Base-by-base conservation (phyloP, 1,140 invertebrate species). In the Bombus polaris region DNA sequence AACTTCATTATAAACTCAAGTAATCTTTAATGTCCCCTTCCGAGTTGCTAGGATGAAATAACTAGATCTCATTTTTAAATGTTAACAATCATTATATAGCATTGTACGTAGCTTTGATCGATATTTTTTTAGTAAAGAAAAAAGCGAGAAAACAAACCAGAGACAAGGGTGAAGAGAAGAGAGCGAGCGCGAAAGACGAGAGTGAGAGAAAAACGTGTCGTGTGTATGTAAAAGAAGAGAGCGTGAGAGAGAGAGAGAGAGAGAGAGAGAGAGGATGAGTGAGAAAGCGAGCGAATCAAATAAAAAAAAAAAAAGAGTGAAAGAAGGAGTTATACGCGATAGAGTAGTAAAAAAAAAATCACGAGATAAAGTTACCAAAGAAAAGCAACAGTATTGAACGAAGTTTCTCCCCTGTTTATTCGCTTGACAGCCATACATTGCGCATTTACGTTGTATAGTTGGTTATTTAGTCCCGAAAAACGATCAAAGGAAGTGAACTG, bases 41-140 rank as follows among this genome's bases (percentile, higher is more conserved):
- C 86, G 83, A 84, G 86, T 92, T 90, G 86, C 87, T 91, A 92
- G 87, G 80, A 90, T 85, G 76, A 90, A 93, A 68, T 32, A 83
- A 86, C 88, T 92, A 93, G 89, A 92, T 93, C 88, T 93, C 90
- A 93, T 92, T 93, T 92, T 91, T 91, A 71, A 90, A 91, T 90
- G 89, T 93, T 92, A 87, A 90, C 89, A 85, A 90, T 87, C 83
- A 79, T 79, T 84, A 79, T 89, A 86, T 90, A 93, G 91, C 90
- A 91, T 86, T 90, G 85, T 94, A 91, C 75, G 90, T 93, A 94
- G 89, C 87, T 92, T 91, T 88, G 85, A 93, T 93, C 90, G 85
- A 93, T 93, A 93, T 93, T 92, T 93, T 94, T 93, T 93, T 91
- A 93, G 89, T 92, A 88, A 92, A 62, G 28, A n/a, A n/a, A 62